Base-by-base conservation (phyloP, 2,797 vertebrate genomes). In the Hypotaenidia philippensis region DNA sequence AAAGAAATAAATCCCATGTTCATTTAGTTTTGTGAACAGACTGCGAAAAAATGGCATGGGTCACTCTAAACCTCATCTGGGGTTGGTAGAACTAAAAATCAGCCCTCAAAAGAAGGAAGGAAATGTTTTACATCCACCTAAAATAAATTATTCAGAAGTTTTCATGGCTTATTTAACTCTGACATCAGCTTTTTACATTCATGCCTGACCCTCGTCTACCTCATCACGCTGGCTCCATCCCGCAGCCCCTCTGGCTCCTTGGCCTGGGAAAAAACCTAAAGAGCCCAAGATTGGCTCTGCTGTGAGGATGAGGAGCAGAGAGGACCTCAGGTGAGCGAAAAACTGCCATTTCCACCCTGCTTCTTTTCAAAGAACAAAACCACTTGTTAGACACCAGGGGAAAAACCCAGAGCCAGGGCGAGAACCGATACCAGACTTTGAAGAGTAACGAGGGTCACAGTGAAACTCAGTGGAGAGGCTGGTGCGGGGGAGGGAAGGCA, bases 351-450 rank as follows among this genome's bases (percentile, higher is more conserved):
- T 57, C 60, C 80, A 96, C 3, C 0, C 20, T 2, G 3, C 45
- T 49, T 36, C 91, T 87, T 79, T 76, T 55, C 87, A 78, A 89
- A 96, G 82, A 83, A 13, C 89, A 91, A 94, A 96, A 26, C 84
- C 82, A 79, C 84, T 88, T 83, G 76, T 65, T 56, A 93, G 77
- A 92, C 16, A 0, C 64, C 27, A 5, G 11, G 16, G 72, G 96
- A 87, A 74, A 82, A 91, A 97, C 69, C 94, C 93, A 76, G 49
- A 31, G 63, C 63, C 0, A 0, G 53, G 36, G 77, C 0, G 49
- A 90, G 85, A 88, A 74, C 63, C 66, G 89, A 92, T 47, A 94
- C 47, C 77, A 94, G 94, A 86, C 93, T 93, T 52, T 55, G 57
- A 60, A 94, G 87, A 50, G 61, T 57, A 45, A 91, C 25, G 22